Evolutionary conservation across 2,797 vertebrate species (phyloP), one percentile per base, ranked within the genome.

Genomic region (Gobionotothen gibberifrons): DNA sequence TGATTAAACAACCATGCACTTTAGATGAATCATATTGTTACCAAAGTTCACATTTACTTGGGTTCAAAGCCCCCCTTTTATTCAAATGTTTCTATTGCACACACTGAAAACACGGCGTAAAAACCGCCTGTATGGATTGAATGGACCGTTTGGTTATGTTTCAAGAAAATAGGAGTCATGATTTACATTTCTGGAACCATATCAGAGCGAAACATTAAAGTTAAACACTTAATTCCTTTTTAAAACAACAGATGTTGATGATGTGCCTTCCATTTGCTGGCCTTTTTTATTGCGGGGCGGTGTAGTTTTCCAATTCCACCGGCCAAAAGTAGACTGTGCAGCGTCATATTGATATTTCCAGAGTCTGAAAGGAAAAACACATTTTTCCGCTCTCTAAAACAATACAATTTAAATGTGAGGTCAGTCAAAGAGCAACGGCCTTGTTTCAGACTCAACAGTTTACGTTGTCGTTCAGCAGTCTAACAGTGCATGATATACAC

Each of bases 321-420:
- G 17, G 85, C 85, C 86, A 89, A 83, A 83, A 19, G 74, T 21
- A 57, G 79, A 69, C 81, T 8, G 62, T 48, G 56, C 63, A 71
- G 79, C 69, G 70, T 81, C 83, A 82, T 80, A 82, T 73, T 85
- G 87, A 90, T 89, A 78, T 91, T 92, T 92, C 88, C 90, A 91
- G 80, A 82, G 82, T 69, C 79, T 78, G 74, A 85, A 65, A 76
- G 80, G 72, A 65, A 89, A 83, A 85, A 85, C 54, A 83, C 49
- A 69, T 72, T 84, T 86, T 85, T 88, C 88, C 83, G 77, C 66
- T 74, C 81, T 58, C 53, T 76, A 22, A 83, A 89, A 89, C 80
- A 85, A 83, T 84, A 75, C 85, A 87, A 85, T 69, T 63, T 69
- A 69, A 86, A 85, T 22, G 68, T 74, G 75, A 76, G 76, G 69